Conservation (phyloP, 2,797 vertebrate genomes). For the Manis pentadactyla region DNA sequence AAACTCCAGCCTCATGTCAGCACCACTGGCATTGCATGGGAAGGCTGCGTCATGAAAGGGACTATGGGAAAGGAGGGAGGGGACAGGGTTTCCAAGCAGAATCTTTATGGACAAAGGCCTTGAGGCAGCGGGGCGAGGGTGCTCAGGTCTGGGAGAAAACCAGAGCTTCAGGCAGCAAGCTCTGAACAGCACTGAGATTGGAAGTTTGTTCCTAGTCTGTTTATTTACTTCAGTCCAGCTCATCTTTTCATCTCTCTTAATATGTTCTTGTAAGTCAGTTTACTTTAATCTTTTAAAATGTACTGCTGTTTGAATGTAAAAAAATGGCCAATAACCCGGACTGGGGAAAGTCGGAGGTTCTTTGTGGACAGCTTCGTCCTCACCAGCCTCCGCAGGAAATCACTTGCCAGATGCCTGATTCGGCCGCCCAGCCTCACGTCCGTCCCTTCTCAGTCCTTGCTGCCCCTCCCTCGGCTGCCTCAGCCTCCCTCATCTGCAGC, state of each 20-base stretch:
- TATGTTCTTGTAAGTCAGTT: not conserved
- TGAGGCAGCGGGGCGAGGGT: not conserved
- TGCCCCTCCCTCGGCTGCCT: not conserved
- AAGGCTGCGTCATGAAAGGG: not conserved
- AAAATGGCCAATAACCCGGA: not conserved
- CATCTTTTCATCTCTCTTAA: not conserved
- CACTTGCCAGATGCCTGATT: not conserved
- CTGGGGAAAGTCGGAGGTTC: not conserved
- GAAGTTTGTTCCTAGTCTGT: not conserved
- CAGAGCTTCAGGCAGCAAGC: not conserved
- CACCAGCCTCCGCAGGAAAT: fast-evolving
- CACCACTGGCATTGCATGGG: not conserved
- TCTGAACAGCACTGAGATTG: not conserved
- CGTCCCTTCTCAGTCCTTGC: not conserved
- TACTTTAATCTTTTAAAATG: not conserved
- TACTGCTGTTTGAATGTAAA: slow-evolving; percentile 12
- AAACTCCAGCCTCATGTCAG: not conserved
- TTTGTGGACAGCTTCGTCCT: not conserved
- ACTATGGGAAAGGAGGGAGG: not conserved
- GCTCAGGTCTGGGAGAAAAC: not conserved
- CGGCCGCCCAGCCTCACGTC: not conserved
- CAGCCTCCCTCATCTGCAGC: not conserved
- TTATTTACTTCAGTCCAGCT: not conserved
- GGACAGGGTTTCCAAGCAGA: not conserved
- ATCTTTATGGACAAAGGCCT: not conserved